Conservation (phyloP, 2,113 vertebrate species). For the Patagioenas fasciata region DNA sequence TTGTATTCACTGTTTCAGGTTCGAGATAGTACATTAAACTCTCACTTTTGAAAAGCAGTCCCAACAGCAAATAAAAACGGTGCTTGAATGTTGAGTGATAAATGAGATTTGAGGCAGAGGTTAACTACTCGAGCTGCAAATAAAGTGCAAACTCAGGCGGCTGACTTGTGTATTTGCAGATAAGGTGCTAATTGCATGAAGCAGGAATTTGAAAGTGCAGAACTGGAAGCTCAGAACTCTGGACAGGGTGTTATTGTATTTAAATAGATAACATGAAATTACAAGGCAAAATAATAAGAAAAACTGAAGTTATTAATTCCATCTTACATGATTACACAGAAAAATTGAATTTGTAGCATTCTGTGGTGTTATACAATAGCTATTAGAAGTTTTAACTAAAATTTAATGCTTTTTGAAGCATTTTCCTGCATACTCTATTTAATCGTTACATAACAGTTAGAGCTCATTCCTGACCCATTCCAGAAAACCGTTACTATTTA, state of each 20-base stretch:
- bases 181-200: constrained; percentile 28
- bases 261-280: not conserved
- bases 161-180: not conserved
- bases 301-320: constrained; percentile 9
- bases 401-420: not conserved
- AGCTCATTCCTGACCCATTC: constrained; percentile 13
- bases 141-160: not conserved
- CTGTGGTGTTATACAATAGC: not conserved
- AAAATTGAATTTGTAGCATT: constrained; percentile 41
- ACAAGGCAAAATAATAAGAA: not conserved
- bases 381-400: constrained; percentile 43
- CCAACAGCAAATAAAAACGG: not conserved
- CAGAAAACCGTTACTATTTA: not conserved
- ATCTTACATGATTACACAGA: constrained; percentile 28
- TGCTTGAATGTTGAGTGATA: not conserved
- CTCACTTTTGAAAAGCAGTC: not conserved
- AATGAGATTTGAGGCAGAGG: not conserved
- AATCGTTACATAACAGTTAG: constrained; percentile 31
- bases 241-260: not conserved
- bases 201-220: not conserved
- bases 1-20: not conserved
- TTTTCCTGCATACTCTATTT: constrained; percentile 49
- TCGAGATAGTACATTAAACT: not conserved
- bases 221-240: not conserved
- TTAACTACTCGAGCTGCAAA: not conserved